phyloP scores from a whole-genome alignment of 2,797 vertebrate genomes.

The Fratercula arctica region DNA sequence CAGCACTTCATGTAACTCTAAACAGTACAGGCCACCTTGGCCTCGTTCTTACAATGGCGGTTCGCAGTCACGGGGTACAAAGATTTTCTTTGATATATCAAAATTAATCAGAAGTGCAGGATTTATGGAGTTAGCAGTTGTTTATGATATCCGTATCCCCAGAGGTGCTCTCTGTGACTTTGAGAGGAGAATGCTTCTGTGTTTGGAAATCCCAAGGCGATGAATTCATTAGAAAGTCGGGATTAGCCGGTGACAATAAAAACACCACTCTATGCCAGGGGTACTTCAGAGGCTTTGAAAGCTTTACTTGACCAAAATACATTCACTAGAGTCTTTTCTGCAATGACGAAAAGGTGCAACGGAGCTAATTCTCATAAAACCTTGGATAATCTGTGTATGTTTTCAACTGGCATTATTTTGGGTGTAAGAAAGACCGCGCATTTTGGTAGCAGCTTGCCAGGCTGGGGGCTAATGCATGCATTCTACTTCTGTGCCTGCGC shows the following conservation, averaged over 20 bases:
- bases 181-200: not conserved
- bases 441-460: constrained; percentile 5
- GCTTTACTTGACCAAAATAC: not conserved
- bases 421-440: not conserved
- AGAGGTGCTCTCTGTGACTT: not conserved
- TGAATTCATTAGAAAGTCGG: not conserved
- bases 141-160: not conserved
- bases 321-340: not conserved
- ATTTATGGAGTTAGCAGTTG: not conserved
- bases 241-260: not conserved
- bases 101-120: not conserved
- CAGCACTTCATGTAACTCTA: not conserved
- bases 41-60: not conserved
- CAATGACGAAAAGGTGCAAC: not conserved
- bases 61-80: not conserved
- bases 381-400: not conserved
- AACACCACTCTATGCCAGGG: not conserved
- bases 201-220: not conserved
- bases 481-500: not conserved
- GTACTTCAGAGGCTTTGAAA: not conserved
- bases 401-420: not conserved
- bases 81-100: not conserved
- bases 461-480: not conserved
- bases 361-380: not conserved
- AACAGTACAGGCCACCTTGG: not conserved